Evolutionary conservation across 2,888 invertebrate genomes (phyloP).

Genomic region (Stramonita haemastoma): DNA sequence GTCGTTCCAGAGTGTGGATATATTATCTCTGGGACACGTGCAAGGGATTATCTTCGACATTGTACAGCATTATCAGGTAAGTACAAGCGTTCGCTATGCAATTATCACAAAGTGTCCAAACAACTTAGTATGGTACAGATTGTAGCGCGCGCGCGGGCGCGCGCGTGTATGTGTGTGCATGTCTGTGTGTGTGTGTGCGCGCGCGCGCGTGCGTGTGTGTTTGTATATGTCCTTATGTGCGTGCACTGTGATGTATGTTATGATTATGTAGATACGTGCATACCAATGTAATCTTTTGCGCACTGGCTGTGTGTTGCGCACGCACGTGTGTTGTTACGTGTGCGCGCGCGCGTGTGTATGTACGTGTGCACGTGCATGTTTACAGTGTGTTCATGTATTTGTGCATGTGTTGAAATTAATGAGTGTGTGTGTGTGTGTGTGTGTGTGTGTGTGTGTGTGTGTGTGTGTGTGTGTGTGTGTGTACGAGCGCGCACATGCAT

Average conservation of each 20-base stretch:
- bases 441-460: too few relatives aligned
- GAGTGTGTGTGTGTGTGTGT: background rate
- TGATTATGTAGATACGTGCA: too few relatives aligned
- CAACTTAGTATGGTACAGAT: too few relatives aligned
- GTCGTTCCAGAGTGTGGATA: slow-evolving; percentile 2
- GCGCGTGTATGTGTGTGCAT: background rate
- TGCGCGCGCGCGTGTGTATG: background rate
- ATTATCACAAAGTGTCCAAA: too few relatives aligned
- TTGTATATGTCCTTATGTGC: background rate
- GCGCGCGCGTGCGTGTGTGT: slow-evolving; percentile 7
- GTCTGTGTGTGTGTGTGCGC: background rate
- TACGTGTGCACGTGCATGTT: background rate
- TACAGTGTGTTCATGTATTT: background rate
- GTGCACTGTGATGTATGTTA: background rate
- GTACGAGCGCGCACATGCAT: too few relatives aligned
- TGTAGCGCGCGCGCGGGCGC: too few relatives aligned
- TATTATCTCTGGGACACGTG: background rate
- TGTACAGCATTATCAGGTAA: slow-evolving; percentile 20
- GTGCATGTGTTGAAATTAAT: background rate
- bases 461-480: too few relatives aligned
- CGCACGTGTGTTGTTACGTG: too few relatives aligned
- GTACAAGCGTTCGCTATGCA: background rate
- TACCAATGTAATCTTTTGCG: too few relatives aligned
- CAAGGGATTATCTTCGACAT: slow-evolving; percentile 36
- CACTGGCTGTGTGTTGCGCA: too few relatives aligned